phyloP scores from a whole-genome alignment of 2,888 invertebrate genomes.

The Drosophila neotestacea region DNA sequence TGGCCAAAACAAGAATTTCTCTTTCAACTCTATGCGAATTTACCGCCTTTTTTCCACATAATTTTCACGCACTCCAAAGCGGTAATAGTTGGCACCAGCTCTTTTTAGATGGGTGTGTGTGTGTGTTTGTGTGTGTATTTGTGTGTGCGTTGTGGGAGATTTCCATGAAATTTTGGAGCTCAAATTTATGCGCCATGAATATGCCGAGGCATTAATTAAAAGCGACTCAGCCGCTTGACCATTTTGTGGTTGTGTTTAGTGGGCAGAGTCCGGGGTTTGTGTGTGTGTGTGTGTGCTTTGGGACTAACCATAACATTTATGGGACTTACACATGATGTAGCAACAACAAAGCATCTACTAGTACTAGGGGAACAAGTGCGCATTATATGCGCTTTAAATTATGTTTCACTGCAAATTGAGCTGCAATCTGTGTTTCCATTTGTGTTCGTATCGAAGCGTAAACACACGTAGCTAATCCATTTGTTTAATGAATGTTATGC shows the following conservation, averaged over 20 bases:
- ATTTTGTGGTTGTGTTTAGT: constrained; percentile 61
- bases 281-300: constrained; percentile 14
- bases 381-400: constrained; percentile 55
- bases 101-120: too few relatives aligned
- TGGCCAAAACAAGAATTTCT: constrained; percentile 27
- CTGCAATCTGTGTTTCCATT: constrained; percentile 22
- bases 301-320: constrained; percentile 50
- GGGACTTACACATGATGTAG: constrained; percentile 46
- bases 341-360: constrained; percentile 11
- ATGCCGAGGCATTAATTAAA: constrained; percentile 73
- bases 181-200: constrained; percentile 68
- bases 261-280: constrained; percentile 19
- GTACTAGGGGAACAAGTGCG: constrained; percentile 34
- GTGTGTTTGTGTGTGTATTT: constrained; percentile 7
- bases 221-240: constrained; percentile 59
- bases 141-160: constrained; percentile 11
- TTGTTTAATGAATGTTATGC: constrained; percentile 9
- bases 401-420: constrained; percentile 20
- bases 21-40: constrained; percentile 26
- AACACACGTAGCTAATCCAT: constrained; percentile 16
- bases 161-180: constrained; percentile 37
- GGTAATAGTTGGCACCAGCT: constrained; percentile 30
- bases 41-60: constrained; percentile 30
- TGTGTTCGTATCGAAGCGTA: constrained; percentile 1
- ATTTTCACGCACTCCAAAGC: constrained; percentile 39